Evolutionary conservation across 2,888 invertebrate genomes (phyloP).

Genomic region (Hedya salicella): DNA sequence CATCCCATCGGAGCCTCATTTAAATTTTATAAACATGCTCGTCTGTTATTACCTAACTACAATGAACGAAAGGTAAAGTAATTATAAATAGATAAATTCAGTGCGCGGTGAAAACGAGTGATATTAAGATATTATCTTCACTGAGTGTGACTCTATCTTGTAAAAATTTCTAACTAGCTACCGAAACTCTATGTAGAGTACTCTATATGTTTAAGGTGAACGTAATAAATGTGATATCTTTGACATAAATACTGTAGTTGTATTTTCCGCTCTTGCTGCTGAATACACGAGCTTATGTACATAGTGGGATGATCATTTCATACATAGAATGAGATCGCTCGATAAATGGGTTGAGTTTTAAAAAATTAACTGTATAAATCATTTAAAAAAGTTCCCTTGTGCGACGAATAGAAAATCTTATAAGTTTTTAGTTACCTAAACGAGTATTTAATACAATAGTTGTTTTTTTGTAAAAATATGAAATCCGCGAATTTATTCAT

Average conservation of each 20-base stretch:
- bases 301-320: conserved; percentile 9
- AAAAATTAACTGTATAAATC: too few species aligned
- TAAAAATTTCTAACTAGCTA: conserved; percentile 25
- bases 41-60: too few species aligned
- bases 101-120: conserved; percentile 4
- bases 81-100: neutral
- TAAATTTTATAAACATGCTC: too few species aligned
- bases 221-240: conserved; percentile 38
- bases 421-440: too few species aligned
- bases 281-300: conserved; percentile 33
- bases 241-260: conserved; percentile 32
- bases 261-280: conserved; percentile 26
- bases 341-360: neutral
- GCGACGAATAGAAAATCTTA: too few species aligned
- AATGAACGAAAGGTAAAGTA: too few species aligned
- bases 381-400: too few species aligned
- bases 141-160: conserved; percentile 25
- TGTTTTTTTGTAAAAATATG: too few species aligned
- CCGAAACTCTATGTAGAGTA: conserved; percentile 15
- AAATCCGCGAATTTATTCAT: too few species aligned
- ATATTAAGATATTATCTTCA: conserved; percentile 25
- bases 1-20: neutral
- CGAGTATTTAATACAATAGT: too few species aligned
- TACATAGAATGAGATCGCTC: neutral
- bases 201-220: conserved; percentile 27